Evolutionary conservation across 2,888 invertebrate genomes (phyloP), one percentile per base, ranked within the genome.

Genomic region (Nesidiocoris tenuis): DNA sequence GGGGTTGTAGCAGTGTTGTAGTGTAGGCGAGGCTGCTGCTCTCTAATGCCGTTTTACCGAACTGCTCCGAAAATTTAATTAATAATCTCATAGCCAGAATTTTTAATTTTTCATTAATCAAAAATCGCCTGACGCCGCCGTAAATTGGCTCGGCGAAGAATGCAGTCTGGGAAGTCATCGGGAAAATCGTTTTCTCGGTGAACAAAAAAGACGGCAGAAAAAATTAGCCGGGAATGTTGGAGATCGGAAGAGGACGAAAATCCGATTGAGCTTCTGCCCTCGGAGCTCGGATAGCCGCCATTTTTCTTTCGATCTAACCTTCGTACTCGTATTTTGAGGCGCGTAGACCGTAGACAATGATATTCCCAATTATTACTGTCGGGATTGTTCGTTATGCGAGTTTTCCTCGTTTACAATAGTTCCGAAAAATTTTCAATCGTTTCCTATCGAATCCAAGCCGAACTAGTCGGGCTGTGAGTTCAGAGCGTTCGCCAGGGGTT

Each of bases 281-380:
- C 12, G 39, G 39, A 3, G 5, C 3, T 12, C 12, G 39, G 39
- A 3, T 23, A 39, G 61, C 72, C 72, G 72, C 72, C 72, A 72
- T 72, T 72, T 72, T 72, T 61, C 61, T 57, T 70, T 57, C 22
- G 57, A 70, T 61, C 72, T 72, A 72, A 72, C 72, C 72, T 72
- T 39, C 25, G 39, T 63, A 63, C 61, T 39, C 25, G 39, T 63
- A 63, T 61, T 72, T 39, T 57, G 54, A 61, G 72, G 72, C 72
- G 72, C 72, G 72, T 63, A 72, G 25, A 72, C 18, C 39, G 39
- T 39, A 39, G 12, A 39, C 12, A 39, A 12, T 39, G n/a, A n/a
- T n/a, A n/a, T n/a, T n/a, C n/a, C n/a, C n/a, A 39, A 12, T 39
- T 39, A 39, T 12, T 39, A 39, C 12, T 39, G 39, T 39, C 12